phyloP scores from a whole-genome alignment of 1,140 invertebrate species.

The Drosophila pectinifera region DNA sequence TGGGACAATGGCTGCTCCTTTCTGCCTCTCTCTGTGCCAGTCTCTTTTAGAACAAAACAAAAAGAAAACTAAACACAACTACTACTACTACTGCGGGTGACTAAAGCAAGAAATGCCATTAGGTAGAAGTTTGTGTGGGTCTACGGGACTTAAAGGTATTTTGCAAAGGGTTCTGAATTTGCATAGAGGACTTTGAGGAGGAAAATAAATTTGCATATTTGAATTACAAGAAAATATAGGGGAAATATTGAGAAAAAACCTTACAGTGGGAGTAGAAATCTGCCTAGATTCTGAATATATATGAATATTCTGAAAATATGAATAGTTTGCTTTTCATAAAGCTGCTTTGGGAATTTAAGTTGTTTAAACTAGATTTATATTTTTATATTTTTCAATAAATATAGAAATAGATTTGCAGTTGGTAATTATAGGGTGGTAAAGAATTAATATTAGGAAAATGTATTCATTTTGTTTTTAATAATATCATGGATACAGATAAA shows the following conservation, averaged over 20 bases:
- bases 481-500: too few species aligned
- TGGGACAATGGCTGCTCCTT: constrained; percentile 27
- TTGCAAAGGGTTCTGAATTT: constrained; percentile 9
- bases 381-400: background rate
- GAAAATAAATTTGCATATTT: constrained; percentile 23
- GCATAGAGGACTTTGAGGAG: constrained; percentile 5
- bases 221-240: constrained; percentile 12
- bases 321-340: background rate
- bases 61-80: constrained; percentile 16
- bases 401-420: background rate
- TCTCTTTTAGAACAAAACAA: background rate
- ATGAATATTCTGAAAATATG: too few species aligned
- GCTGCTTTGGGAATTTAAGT: background rate
- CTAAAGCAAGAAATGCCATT: constrained; percentile 17
- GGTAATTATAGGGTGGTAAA: background rate
- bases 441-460: too few species aligned
- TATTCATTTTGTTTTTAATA: too few species aligned
- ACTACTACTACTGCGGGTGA: constrained; percentile 21
- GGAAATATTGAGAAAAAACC: background rate
- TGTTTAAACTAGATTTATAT: background rate
- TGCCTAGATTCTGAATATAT: background rate
- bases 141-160: constrained; percentile 19
- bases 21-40: too few species aligned
- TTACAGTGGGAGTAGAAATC: background rate
- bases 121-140: constrained; percentile 19